Base-by-base conservation (phyloP, 1,140 invertebrate genomes). In the Aradophagus sp. region DNA sequence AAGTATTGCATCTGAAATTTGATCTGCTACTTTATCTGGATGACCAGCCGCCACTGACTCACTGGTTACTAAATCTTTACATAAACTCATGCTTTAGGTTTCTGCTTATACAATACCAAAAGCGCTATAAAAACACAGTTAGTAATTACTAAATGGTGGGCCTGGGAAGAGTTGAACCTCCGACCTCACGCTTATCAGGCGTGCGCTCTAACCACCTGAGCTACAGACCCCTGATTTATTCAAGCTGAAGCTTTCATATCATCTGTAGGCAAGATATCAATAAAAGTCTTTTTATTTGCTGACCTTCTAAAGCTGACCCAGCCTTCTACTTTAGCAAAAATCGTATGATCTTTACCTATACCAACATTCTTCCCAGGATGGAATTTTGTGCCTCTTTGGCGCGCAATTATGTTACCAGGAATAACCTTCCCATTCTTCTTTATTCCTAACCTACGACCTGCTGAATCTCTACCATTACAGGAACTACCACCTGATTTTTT, bases 401-500 rank as follows among this genome's bases (percentile, higher is more conserved):
- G 19, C 16, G 39, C 41, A 13, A 58, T 58, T 12, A 58, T 58
- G 34, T 47, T 58, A 20, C 55, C 55, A 44, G 41, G 41, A 44
- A 31, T 44, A 29, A 44, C 41, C 41, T 44, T 31, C 41, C 41
- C 41, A 44, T 16, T 16, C 12, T 35, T 56, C 20, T 56, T 56
- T 17, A 56, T 23, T 11, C 39, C 53, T 35, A 56, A 36, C 14
- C 53, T 42, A 14, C 39, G 27, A 34, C 38, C 19, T 1, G 38
- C 38, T 35, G 53, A 56, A 35, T 56, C 53, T 36, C 53, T 42
- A 36, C 53, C 53, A 36, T 56, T 56, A 13, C 39, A 13, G 17
- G 53, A 56, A 42, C 38, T 44, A 44, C 53, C 53, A 36, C 38
- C 53, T 12, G 38, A 16, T 44, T 56, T 56, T 27, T 56, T 56